Conservation (phyloP, 1,140 invertebrate genomes). For the Drosophila teissieri region DNA sequence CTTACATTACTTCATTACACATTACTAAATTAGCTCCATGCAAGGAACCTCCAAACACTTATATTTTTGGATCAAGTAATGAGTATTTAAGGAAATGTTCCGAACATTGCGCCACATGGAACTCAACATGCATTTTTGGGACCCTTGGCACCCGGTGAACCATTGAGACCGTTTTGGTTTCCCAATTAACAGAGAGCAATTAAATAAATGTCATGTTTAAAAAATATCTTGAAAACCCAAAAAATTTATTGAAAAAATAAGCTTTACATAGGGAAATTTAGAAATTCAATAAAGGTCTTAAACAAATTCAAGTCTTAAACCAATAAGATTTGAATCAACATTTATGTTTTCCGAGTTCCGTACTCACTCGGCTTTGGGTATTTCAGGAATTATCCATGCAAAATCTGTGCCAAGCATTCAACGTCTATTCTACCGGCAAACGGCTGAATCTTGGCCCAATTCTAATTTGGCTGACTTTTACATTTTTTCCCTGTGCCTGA, state of each 20-base stretch:
- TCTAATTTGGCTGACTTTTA: constrained; percentile 56
- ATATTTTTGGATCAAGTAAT: background rate
- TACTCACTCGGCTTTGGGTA: background rate
- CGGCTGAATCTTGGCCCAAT: constrained; percentile 32
- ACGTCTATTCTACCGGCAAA: constrained; percentile 1
- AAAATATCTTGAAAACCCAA: too few species aligned
- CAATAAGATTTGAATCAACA: background rate
- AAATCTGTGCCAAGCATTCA: constrained; percentile 51
- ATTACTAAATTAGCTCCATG: background rate
- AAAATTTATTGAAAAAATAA: too few species aligned
- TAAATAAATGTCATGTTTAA: too few species aligned
- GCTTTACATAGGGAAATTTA: too few species aligned
- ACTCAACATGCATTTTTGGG: background rate
- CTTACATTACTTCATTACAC: too few species aligned
- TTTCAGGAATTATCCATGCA: constrained; percentile 33
- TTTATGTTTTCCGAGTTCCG: background rate
- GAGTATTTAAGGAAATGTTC: background rate
- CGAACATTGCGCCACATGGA: background rate
- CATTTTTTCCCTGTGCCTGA: constrained; percentile 37
- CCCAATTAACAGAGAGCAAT: too few species aligned
- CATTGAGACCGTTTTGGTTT: too few species aligned
- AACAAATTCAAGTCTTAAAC: too few species aligned
- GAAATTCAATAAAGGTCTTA: too few species aligned
- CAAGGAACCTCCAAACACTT: background rate
- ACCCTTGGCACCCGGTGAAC: too few species aligned